Evolutionary conservation across 2,888 invertebrate species (phyloP).

Genomic region (Alloplasta piceator): DNA sequence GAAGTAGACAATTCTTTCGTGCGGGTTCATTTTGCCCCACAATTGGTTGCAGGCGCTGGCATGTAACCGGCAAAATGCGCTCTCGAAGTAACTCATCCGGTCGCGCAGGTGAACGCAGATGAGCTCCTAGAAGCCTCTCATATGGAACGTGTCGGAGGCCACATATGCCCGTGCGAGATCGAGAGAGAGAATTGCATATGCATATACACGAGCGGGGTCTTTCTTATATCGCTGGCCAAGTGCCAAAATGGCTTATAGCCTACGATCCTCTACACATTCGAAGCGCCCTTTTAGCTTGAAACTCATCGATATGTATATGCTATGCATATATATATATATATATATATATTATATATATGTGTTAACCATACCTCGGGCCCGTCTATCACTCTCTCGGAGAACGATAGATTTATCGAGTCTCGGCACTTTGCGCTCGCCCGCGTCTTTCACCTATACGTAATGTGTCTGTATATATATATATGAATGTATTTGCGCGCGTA

Average conservation of each 20-base stretch:
- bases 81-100: slow-evolving; percentile 64
- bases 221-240: slow-evolving; percentile 1
- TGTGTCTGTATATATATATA: slow-evolving; percentile 37
- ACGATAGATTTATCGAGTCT: slow-evolving; percentile 80
- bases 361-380: slow-evolving; percentile 70
- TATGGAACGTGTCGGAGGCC: slow-evolving; percentile 60
- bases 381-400: slow-evolving; percentile 75
- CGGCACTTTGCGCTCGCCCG: slow-evolving; percentile 75
- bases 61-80: slow-evolving; percentile 55
- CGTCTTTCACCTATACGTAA: slow-evolving; percentile 58
- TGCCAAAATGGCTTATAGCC: too few relatives aligned
- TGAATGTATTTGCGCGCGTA: slow-evolving; percentile 26
- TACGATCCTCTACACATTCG: slow-evolving; percentile 4
- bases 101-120: slow-evolving; percentile 62
- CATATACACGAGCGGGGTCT: slow-evolving; percentile 37
- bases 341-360: too few relatives aligned
- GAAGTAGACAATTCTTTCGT: too few relatives aligned
- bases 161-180: slow-evolving; percentile 48
- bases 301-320: neutral
- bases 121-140: slow-evolving; percentile 48
- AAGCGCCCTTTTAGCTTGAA: neutral
- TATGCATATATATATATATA: too few relatives aligned
- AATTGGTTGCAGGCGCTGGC: too few relatives aligned
- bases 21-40: too few relatives aligned
- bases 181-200: slow-evolving; percentile 53